These are phyloP conservation scores for Meriones unguiculatus DNA, from an alignment of 2,113 vertebrate species.

Conservation along the genomic window DNA sequence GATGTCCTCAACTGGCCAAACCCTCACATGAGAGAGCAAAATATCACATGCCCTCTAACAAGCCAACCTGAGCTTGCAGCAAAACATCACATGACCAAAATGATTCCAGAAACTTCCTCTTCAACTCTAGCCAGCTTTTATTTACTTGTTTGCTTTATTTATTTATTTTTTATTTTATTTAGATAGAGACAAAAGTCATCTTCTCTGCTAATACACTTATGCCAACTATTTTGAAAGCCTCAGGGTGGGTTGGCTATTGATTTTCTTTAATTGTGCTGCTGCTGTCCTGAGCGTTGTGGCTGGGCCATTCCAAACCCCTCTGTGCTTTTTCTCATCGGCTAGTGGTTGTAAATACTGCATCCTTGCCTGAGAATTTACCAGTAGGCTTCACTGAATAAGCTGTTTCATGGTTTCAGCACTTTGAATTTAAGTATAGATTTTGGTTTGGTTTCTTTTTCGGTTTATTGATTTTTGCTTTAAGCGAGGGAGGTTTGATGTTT, in stretches of 20 bases:
- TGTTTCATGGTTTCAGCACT: background rate
- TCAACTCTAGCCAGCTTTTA: no score
- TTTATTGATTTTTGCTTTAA: background rate
- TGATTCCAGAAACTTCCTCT: no score
- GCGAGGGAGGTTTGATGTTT: background rate
- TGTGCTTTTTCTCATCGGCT: background rate
- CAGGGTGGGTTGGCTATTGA: background rate
- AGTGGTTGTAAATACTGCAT: background rate
- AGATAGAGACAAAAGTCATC: background rate
- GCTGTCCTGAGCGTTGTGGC: background rate
- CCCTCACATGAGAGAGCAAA: no score
- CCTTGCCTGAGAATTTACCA: background rate
- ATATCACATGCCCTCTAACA: no score
- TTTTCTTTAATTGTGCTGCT: conserved; percentile 19
- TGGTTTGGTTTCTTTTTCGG: background rate
- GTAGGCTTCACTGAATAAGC: background rate
- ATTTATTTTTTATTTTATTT: background rate
- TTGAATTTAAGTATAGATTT: background rate
- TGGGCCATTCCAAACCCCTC: background rate
- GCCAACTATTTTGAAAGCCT: background rate
- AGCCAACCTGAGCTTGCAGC: no score
- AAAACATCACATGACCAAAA: no score
- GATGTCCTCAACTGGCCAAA: no score
- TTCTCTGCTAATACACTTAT: background rate
- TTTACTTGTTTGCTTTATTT: no score